Evolutionary conservation across 1,140 invertebrate species (phyloP).

Genomic region (Drosophila cardini): DNA sequence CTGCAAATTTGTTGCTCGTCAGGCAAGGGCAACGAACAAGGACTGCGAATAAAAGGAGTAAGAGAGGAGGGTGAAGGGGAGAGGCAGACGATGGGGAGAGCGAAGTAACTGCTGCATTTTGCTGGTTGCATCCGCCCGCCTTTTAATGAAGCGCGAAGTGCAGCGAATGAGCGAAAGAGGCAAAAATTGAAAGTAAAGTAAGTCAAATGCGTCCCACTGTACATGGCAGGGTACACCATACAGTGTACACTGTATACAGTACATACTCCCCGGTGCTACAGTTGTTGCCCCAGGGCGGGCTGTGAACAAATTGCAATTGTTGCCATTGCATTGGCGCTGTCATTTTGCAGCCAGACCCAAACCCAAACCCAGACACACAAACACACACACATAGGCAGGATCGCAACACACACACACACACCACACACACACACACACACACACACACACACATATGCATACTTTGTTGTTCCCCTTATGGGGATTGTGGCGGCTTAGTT

Average conservation of each 20-base stretch:
- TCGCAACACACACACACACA: not conserved
- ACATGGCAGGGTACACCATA: not conserved
- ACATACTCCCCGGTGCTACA: not conserved
- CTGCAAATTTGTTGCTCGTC: constrained; percentile 76
- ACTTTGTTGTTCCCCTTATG: not conserved
- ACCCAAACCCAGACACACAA: constrained; percentile 5
- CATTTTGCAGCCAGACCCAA: constrained; percentile 61
- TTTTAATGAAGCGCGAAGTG: constrained; percentile 85
- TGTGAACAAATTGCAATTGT: constrained; percentile 85
- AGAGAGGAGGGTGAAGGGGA: constrained; percentile 4
- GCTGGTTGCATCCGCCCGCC: constrained; percentile 75
- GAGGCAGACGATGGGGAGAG: no score
- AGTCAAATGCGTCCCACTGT: constrained; percentile 47
- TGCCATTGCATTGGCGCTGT: constrained; percentile 80
- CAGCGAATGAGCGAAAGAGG: constrained; percentile 63
- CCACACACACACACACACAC: no score
- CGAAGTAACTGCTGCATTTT: constrained; percentile 20
- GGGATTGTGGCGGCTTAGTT: constrained; percentile 27
- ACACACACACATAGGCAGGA: not conserved
- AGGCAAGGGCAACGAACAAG: constrained; percentile 13
- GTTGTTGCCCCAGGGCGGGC: constrained; percentile 63
- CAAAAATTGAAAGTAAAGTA: constrained; percentile 63
- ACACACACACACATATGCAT: not conserved
- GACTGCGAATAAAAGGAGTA: not conserved
- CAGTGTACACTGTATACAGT: constrained; percentile 28